Evolutionary conservation across 2,888 invertebrate species (phyloP).

Genomic region (Bombylius major): DNA sequence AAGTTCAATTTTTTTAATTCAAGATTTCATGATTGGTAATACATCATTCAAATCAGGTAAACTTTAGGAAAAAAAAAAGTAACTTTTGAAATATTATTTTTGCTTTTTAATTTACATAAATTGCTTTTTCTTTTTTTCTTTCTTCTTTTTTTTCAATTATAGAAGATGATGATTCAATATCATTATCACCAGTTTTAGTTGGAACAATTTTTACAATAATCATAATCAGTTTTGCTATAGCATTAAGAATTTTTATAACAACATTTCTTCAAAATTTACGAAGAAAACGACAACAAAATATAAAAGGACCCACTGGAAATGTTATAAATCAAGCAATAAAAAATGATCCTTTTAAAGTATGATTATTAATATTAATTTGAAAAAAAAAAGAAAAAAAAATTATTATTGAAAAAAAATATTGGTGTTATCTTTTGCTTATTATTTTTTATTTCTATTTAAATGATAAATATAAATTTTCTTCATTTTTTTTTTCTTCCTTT

Average conservation of each 20-base stretch:
- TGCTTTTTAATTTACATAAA: neutral
- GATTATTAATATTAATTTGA: too few species aligned
- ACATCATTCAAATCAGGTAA: constrained; percentile 60
- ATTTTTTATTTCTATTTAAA: neutral
- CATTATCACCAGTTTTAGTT: constrained; percentile 35
- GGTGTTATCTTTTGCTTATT: neutral
- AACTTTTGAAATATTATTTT: neutral
- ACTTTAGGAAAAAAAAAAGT: constrained; percentile 11
- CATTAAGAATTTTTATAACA: constrained; percentile 33
- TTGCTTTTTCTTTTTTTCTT: neutral
- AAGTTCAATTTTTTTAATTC: constrained; percentile 55
- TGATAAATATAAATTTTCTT: neutral
- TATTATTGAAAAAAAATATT: neutral
- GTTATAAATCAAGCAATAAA: constrained; percentile 25
- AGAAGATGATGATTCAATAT: constrained; percentile 33
- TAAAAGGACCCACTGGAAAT: constrained; percentile 29
- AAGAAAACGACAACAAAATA: constrained; percentile 33
- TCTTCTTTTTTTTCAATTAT: neutral
- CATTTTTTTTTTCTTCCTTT: neutral
- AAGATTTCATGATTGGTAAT: constrained; percentile 60
- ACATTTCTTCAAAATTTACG: constrained; percentile 35
- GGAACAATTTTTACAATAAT: constrained; percentile 36
- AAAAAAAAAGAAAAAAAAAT: too few species aligned
- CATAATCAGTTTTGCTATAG: constrained; percentile 35
- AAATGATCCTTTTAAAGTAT: constrained; percentile 33